Evolutionary conservation across 2,888 invertebrate species (phyloP).

Genomic region (Pristionchus fissidentatus): DNA sequence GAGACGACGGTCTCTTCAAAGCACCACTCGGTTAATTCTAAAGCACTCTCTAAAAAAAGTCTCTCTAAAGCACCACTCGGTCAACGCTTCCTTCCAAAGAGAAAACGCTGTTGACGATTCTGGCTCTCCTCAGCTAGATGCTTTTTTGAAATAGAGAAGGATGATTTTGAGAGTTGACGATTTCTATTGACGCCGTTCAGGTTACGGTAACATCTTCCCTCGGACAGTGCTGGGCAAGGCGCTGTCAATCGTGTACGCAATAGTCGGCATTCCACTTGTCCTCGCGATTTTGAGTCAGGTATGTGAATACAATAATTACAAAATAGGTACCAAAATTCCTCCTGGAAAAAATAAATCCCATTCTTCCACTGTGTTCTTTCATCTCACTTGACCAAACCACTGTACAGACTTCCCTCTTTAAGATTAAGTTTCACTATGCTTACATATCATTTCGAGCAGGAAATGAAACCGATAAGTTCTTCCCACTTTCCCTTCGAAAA

Average conservation of each 20-base stretch:
- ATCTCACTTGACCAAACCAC: background rate
- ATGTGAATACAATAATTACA: no score
- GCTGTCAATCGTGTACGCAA: conserved; percentile 91
- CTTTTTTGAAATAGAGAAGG: no score
- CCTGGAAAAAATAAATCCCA: conserved; percentile 78
- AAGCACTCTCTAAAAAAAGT: background rate
- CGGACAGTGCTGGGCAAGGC: conserved; percentile 87
- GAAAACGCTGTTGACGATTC: no score
- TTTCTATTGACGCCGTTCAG: no score
- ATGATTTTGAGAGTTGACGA: no score
- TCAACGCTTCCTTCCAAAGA: background rate
- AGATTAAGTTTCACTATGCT: background rate
- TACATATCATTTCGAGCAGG: no score
- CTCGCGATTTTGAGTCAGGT: conserved; percentile 84
- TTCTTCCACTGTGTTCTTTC: background rate
- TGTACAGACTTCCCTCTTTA: background rate
- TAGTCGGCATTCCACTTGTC: conserved; percentile 85
- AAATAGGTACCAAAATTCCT: background rate
- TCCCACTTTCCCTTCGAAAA: background rate
- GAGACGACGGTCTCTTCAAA: background rate
- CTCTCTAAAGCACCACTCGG: background rate
- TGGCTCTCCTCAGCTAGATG: no score
- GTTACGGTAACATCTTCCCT: conserved; percentile 92
- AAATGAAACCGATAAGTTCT: background rate
- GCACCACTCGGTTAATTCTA: background rate